Evolutionary conservation across 2,797 vertebrate genomes (phyloP).

Genomic region (Hydrolagus colliei): DNA sequence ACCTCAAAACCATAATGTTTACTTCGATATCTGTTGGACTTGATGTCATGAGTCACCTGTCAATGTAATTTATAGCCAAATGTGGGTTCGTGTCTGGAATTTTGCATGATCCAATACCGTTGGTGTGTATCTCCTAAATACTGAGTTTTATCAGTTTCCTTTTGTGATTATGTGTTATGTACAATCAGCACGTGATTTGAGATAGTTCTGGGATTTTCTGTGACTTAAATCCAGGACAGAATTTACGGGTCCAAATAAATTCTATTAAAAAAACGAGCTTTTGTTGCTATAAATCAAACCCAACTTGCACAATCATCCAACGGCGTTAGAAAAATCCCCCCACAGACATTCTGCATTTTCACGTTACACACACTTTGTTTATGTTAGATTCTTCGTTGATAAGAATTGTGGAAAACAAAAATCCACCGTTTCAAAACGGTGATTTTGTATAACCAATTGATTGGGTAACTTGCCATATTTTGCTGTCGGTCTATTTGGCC

Average conservation of each 20-base stretch:
- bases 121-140: constrained; percentile 55
- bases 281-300: neutral
- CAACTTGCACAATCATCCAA: neutral
- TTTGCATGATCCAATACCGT: constrained; percentile 74
- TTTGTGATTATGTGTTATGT: constrained; percentile 62
- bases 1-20: constrained; percentile 45
- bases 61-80: constrained; percentile 63
- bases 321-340: neutral
- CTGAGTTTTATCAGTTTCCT: constrained; percentile 93
- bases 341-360: neutral
- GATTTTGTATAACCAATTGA: too few relatives aligned
- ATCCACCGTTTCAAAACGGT: neutral
- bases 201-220: constrained; percentile 53
- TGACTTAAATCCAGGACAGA: constrained; percentile 58
- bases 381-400: constrained; percentile 7
- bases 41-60: constrained; percentile 44
- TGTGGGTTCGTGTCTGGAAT: constrained; percentile 62
- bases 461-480: too few relatives aligned
- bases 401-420: neutral
- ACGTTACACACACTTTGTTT: neutral
- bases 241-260: constrained; percentile 76
- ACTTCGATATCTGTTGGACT: constrained; percentile 43
- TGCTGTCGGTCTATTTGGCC: too few relatives aligned
- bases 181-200: constrained; percentile 52
- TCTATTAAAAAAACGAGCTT: constrained; percentile 25